Base-by-base conservation (phyloP, 30 jellyfish, hydroid and myxozoan species). In the Phacellophora camtschatica region DNA sequence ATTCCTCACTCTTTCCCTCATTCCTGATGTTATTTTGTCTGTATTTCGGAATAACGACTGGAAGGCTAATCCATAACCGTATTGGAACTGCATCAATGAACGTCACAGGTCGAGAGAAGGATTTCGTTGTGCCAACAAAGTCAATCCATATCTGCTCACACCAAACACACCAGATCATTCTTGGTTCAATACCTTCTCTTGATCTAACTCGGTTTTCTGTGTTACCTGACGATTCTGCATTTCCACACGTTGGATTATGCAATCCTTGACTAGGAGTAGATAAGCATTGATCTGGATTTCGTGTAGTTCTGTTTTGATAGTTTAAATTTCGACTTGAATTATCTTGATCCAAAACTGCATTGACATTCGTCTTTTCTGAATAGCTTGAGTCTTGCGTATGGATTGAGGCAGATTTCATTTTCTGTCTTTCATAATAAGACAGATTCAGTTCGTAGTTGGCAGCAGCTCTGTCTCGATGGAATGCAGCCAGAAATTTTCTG, bases 91-190 rank as follows among this genome's bases (percentile, higher is more conserved):
- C 99, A 76, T 93, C 97, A 34, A 87, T 77, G 20, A 93, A 87
- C 29, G 97, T 59, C 45, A 93, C 96, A n/a, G 99, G 99, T 9
- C 99, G 88, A 5, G 88, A 85, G 49, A 37, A 48, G 1, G 97
- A 90, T 27, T 82, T 71, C 48, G 66, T 86, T 24, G 86, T 76
- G 1, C 97, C 99, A 4, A 77, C 48, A 66, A 93, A 93, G 23
- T 93, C 99, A 3, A 93, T 48, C 99, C 99, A 93, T 19, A 93
- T 57, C 81, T 93, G 99, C 32, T 93, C 96, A 34, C 89, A 86
- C 95, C 96, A 86, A 20, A 93, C 31, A 36, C 97, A 81, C 99
- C 99, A 93, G 29, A 93, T 93, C 9, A 87, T 62, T 41, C 89
- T 68, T 5, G 98, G 98, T 54, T 65, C 69, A 16, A 41, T 23